Conservation (phyloP, 30 jellyfish, hydroid and myxozoan genomes). For the Aurelia aurita region DNA sequence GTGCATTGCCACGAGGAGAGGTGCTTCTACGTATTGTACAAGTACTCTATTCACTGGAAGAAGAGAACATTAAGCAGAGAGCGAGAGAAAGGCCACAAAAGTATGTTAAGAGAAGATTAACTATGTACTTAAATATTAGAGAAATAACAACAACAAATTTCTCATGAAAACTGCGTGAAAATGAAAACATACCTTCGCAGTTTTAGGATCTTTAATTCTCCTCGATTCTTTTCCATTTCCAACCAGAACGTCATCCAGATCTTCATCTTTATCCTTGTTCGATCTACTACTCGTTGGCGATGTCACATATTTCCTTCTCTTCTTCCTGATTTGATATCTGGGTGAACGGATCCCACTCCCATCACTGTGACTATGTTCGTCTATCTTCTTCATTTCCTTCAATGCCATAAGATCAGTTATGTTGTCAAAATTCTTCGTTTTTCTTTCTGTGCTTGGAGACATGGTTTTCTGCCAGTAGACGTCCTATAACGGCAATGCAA, state of each 20-base stretch:
- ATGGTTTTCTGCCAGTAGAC: slow-evolving; percentile 61
- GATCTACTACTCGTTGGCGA: slow-evolving; percentile 14
- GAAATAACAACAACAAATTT: too few relatives aligned
- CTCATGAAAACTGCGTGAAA: too few relatives aligned
- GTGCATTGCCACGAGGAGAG: too few relatives aligned
- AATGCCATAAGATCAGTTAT: slow-evolving; percentile 48
- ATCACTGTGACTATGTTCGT: slow-evolving; percentile 64
- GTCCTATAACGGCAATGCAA: slow-evolving; percentile 20
- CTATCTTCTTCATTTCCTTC: slow-evolving; percentile 52
- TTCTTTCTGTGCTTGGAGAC: slow-evolving; percentile 55
- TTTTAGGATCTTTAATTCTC: slow-evolving; percentile 45
- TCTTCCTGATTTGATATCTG: slow-evolving; percentile 58
- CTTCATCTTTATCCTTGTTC: slow-evolving; percentile 19
- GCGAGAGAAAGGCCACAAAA: too few relatives aligned
- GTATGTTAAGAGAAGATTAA: too few relatives aligned
- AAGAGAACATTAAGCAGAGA: too few relatives aligned
- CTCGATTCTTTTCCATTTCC: slow-evolving; percentile 34
- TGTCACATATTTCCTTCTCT: slow-evolving; percentile 60
- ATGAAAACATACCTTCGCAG: slow-evolving; percentile 53
- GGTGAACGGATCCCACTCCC: slow-evolving; percentile 62
- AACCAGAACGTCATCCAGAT: neutral
- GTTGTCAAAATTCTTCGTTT: slow-evolving; percentile 48
- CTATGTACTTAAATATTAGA: too few relatives aligned
- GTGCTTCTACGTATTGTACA: too few relatives aligned
- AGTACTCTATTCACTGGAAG: too few relatives aligned